phyloP scores from a whole-genome alignment of 2,797 vertebrate species.

The Orientallactaga sibirica region DNA sequence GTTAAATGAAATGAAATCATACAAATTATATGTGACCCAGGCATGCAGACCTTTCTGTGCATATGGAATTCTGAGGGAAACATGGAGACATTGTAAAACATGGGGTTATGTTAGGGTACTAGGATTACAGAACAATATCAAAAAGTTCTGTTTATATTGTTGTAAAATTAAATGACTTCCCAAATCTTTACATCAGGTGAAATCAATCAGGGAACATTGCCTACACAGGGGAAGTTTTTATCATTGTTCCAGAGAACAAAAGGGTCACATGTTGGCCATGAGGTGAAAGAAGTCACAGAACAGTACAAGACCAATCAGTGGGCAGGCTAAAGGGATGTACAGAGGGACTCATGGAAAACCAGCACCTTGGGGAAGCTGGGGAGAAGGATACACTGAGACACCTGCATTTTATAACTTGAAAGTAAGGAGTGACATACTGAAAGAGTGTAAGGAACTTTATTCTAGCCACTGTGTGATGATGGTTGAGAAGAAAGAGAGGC shows the following conservation, averaged over 20 bases:
- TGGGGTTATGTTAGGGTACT: not conserved
- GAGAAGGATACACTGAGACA: not conserved
- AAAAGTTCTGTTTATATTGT: not conserved
- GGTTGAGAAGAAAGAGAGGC: not conserved
- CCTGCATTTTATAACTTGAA: slow-evolving; percentile 27
- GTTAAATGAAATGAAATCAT: not conserved
- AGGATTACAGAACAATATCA: not conserved
- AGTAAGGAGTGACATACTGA: not conserved
- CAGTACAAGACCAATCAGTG: not conserved
- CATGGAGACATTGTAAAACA: not conserved
- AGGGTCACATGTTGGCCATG: not conserved
- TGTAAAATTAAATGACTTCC: not conserved
- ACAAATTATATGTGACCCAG: not conserved
- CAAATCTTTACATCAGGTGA: not conserved
- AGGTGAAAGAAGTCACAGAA: not conserved
- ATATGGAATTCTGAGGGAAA: not conserved
- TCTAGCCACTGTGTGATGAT: not conserved
- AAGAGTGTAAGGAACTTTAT: not conserved
- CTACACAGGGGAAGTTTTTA: not conserved
- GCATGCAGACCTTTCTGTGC: not conserved
- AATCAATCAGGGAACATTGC: not conserved
- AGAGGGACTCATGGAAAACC: not conserved
- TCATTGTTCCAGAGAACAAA: not conserved
- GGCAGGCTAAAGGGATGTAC: not conserved
- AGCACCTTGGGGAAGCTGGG: not conserved